Evolutionary conservation across 2,113 vertebrate species (phyloP), one percentile per base, ranked within the genome.

Genomic region (Eupsittula cactorum): DNA sequence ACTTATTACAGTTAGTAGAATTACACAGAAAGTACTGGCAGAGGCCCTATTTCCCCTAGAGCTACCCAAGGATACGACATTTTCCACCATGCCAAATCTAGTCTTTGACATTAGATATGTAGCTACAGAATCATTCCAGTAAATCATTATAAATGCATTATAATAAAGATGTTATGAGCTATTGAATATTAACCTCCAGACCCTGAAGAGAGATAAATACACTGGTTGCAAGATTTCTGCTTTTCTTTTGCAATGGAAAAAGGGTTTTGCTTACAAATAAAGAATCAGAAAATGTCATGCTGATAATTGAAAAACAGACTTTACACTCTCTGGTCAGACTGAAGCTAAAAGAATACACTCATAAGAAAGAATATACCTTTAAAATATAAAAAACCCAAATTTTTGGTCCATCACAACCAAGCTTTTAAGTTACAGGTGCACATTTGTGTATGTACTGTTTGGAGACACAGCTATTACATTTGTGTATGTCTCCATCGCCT

Each of bases 61-160:
- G 98, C 97, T 98, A 97, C 95, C 90, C 95, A 97, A 98, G 94
- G 94, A 98, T 97, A 97, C 64, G 82, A 97, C 98, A 98, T 98
- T 98, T 98, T 98, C 97, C 96, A 98, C 97, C 92, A 97, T 91
- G 92, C 93, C 96, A 97, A 93, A 97, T 97, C 95, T 89, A 73
- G 24, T 96, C 96, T 98, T 97, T 98, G 98, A 98, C 97, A 98
- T 98, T 97, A 98, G 97, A 97, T 97, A 98, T 96, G 98, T 96
- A 98, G 97, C 97, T 96, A 96, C 96, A 97, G 97, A 98, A 97
- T 96, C 95, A 98, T 97, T 97, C 96, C 96, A 98, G 97, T 98
- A 98, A 98, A 98, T 98, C 98, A 98, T 98, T 98, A 98, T 98
- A 98, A 98, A 98, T 98, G 96, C 97, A 98, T 98, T 98, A 98